Conservation (phyloP, 2,797 vertebrate genomes). For the Ispidina lecontei region DNA sequence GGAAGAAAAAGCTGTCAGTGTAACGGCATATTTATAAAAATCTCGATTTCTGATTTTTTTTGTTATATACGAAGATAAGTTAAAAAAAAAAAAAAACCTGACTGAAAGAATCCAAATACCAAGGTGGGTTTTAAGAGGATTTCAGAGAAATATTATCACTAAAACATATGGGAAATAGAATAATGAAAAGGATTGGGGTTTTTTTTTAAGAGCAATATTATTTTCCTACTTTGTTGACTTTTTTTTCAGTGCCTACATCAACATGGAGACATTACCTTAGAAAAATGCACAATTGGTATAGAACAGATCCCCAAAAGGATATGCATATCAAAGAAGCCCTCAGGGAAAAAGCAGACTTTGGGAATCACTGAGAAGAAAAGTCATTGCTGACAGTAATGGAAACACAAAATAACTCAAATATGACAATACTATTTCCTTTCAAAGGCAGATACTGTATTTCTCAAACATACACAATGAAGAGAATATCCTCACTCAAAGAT, state of each 20-base stretch:
- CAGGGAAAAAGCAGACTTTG: not conserved
- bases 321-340: not conserved
- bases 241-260: not conserved
- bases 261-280: not conserved
- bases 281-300: not conserved
- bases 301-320: not conserved
- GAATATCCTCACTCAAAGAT: not conserved
- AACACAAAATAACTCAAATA: not conserved
- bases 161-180: not conserved
- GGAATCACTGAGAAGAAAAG: not conserved
- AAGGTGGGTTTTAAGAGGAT: not conserved
- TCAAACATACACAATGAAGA: not conserved
- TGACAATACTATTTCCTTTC: not conserved
- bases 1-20: not conserved
- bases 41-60: not conserved
- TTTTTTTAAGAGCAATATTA: not conserved
- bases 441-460: not conserved
- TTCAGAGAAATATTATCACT: not conserved
- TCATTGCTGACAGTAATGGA: constrained; percentile 4
- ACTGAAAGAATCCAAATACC: not conserved
- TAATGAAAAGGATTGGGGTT: not conserved
- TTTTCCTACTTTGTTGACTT: not conserved
- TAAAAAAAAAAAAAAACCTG: not conserved
- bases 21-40: not conserved
- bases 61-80: not conserved